These are phyloP conservation scores for Apostichopus californicus DNA, from an alignment of 35 echinoderm and acorn worm species.

Conservation along the genomic window DNA sequence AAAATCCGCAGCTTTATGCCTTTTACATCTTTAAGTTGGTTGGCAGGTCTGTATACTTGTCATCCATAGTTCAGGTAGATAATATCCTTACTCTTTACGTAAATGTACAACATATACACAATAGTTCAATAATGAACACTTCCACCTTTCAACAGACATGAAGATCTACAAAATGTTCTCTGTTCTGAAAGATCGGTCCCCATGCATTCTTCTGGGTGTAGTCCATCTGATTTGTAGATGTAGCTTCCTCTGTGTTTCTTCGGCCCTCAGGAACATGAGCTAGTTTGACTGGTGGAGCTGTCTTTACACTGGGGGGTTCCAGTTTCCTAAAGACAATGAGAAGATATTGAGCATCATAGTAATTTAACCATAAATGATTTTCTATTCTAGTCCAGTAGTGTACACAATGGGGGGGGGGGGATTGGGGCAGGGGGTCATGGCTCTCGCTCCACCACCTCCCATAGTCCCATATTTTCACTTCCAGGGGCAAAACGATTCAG, in stretches of 20 bases:
- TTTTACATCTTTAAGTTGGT: no score
- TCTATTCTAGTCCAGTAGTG: no score
- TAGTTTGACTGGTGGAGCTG: neutral
- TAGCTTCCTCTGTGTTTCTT: neutral
- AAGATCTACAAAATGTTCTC: slow-evolving; percentile 18
- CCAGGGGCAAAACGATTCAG: no score
- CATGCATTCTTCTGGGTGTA: neutral
- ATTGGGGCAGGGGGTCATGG: no score
- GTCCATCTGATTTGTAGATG: neutral
- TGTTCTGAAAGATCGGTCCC: neutral
- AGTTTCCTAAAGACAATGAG: neutral
- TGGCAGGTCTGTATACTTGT: no score
- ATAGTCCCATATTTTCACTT: no score
- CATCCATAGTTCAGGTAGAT: no score
- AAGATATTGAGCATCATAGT: neutral
- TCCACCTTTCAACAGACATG: neutral
- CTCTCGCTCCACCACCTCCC: no score
- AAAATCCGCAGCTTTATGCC: no score
- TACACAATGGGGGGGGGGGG: no score
- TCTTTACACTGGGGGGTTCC: neutral
- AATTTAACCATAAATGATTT: no score
- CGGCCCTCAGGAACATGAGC: neutral
- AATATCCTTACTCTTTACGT: no score
- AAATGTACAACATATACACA: neutral
- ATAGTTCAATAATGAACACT: neutral